Percentiles rank a stretch among this genome's conserved stretches.
phyloP scores from a whole-genome alignment of 2,113 vertebrate species.

The Chionomys nivalis region DNA sequence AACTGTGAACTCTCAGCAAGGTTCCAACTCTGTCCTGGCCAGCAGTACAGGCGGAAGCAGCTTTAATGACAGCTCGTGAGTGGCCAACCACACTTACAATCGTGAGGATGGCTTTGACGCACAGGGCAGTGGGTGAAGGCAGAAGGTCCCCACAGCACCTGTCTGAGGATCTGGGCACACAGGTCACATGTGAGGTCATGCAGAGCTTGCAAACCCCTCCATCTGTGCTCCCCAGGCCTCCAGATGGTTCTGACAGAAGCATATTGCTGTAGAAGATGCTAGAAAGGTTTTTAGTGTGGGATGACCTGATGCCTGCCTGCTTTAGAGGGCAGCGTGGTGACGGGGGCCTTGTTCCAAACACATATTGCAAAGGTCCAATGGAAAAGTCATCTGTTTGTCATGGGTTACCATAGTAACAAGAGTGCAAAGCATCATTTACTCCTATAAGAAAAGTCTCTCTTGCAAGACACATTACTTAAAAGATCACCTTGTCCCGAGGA shows the following conservation, averaged over 20 bases:
- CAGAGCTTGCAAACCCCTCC: not conserved
- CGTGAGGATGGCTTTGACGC: not conserved
- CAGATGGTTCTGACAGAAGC: not conserved
- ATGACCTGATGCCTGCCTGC: not conserved
- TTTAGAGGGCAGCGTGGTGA: conserved; percentile 1
- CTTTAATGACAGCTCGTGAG: conserved; percentile 9
- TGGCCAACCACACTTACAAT: not conserved
- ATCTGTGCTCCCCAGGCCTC: not conserved
- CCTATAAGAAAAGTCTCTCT: conserved; percentile 55
- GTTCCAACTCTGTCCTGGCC: not conserved
- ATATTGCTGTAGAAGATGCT: not conserved
- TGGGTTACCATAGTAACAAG: conserved; percentile 64
- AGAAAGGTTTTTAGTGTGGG: not conserved
- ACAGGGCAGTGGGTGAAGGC: not conserved
- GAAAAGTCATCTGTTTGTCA: conserved; percentile 65
- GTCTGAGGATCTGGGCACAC: not conserved
- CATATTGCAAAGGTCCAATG: conserved; percentile 61
- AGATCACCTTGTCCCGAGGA: conserved; percentile 61
- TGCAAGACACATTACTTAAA: conserved; percentile 65
- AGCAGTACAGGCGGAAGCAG: not conserved
- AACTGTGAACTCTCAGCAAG: not conserved
- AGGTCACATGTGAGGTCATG: not conserved
- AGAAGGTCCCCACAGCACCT: not conserved
- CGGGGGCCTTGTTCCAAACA: conserved; percentile 47
- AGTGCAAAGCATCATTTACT: conserved; percentile 67